Conservation (phyloP, 2,113 vertebrate species). For the Cryptoleucopteryx plumbea region DNA sequence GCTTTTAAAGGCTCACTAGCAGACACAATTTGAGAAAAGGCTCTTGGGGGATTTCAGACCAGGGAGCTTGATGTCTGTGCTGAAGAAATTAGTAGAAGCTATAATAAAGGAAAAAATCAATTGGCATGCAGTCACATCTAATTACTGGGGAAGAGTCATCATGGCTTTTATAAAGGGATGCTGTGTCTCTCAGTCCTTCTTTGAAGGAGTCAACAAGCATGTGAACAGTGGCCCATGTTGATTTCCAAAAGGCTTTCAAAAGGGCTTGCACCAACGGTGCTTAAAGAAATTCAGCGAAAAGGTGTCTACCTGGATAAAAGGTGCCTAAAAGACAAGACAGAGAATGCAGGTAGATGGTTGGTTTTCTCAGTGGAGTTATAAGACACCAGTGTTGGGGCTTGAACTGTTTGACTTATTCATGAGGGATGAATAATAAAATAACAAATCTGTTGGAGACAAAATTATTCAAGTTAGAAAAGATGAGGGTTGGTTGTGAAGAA, state of each 20-base stretch:
- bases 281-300: neutral
- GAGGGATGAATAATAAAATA: constrained; percentile 15
- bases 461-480: neutral
- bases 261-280: neutral
- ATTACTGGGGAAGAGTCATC: neutral
- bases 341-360: neutral
- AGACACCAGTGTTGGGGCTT: neutral
- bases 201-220: neutral
- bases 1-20: neutral
- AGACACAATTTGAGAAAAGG: neutral
- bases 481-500: neutral
- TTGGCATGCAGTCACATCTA: neutral
- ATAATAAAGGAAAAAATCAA: neutral
- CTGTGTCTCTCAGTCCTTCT: neutral
- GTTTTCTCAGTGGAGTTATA: neutral
- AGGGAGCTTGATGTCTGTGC: neutral
- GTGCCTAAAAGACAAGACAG: neutral
- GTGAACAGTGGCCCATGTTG: neutral
- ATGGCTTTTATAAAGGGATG: neutral
- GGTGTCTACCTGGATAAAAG: neutral
- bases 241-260: neutral
- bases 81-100: constrained; percentile 1
- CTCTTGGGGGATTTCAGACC: neutral
- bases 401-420: neutral
- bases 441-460: neutral